phyloP scores from a whole-genome alignment of 2,888 invertebrate species.

The Synanthedon tipuliformis region DNA sequence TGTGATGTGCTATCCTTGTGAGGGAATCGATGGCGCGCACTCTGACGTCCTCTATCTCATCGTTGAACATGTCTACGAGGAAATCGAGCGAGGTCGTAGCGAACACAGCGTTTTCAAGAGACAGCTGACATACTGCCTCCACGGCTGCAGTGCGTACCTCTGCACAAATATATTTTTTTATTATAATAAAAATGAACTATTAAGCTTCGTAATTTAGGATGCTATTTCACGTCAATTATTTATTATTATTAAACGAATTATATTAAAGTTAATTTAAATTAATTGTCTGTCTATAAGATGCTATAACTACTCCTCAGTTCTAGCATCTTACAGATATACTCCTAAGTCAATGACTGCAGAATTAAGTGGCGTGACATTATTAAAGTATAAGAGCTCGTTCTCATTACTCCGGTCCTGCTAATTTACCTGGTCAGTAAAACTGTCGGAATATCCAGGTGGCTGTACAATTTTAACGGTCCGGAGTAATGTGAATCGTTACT shows the following conservation, averaged over 20 bases:
- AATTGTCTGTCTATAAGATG: too few relatives aligned
- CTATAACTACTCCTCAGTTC: too few relatives aligned
- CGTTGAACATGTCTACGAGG: conserved; percentile 99
- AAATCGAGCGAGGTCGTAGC: conserved; percentile 93
- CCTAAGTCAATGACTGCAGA: too few relatives aligned
- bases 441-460: too few relatives aligned
- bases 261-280: too few relatives aligned
- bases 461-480: background rate
- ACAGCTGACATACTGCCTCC: conserved; percentile 90
- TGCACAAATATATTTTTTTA: conserved; percentile 20
- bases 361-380: too few relatives aligned
- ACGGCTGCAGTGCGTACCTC: conserved; percentile 96
- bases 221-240: too few relatives aligned
- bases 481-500: background rate
- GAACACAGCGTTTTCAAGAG: conserved; percentile 84
- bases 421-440: background rate
- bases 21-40: conserved; percentile 95
- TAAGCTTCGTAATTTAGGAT: too few relatives aligned
- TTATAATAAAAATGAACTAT: too few relatives aligned
- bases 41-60: conserved; percentile 97
- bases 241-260: too few relatives aligned
- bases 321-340: too few relatives aligned
- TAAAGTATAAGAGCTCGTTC: too few relatives aligned
- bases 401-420: background rate
- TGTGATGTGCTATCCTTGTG: conserved; percentile 87